A percentile compares a stretch with the other conserved stretches of the same genome.
Evolutionary conservation across 1,140 invertebrate genomes (phyloP).

Genomic region (Drosophila trapezifrons): DNA sequence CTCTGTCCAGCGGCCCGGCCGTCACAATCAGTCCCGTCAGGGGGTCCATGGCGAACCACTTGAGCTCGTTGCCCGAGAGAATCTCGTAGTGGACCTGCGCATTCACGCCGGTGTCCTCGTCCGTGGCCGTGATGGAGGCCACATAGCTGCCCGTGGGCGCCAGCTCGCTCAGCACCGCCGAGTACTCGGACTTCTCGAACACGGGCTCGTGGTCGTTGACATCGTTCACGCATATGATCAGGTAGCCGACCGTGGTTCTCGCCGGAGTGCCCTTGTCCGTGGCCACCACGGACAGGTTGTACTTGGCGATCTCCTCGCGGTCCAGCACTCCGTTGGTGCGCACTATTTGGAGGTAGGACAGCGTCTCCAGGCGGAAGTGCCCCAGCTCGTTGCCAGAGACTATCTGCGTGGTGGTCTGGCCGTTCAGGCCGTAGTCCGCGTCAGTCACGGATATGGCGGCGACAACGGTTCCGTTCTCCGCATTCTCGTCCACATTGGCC

Average conservation of each 20-base stretch:
- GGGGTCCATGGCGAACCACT: constrained; percentile 94
- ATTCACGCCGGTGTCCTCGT: constrained; percentile 95
- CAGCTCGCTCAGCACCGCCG: constrained; percentile 93
- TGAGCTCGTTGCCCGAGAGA: constrained; percentile 92
- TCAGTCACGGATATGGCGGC: constrained; percentile 97
- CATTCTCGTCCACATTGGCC: constrained; percentile 97
- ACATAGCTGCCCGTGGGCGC: constrained; percentile 94
- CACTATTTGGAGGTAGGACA: constrained; percentile 93
- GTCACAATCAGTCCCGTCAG: constrained; percentile 94
- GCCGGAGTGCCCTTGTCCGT: constrained; percentile 94
- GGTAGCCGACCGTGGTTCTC: constrained; percentile 92
- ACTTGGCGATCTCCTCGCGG: constrained; percentile 95
- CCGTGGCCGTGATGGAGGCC: constrained; percentile 93
- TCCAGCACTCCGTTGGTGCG: constrained; percentile 96
- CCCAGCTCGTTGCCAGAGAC: constrained; percentile 94
- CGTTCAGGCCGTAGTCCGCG: constrained; percentile 94
- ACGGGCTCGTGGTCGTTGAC: constrained; percentile 97
- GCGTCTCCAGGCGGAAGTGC: constrained; percentile 95
- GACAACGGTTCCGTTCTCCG: constrained; percentile 93
- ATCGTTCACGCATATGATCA: constrained; percentile 97
- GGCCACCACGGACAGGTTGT: constrained; percentile 96
- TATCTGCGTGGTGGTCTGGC: constrained; percentile 93
- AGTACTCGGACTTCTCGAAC: constrained; percentile 96
- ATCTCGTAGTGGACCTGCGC: constrained; percentile 95
- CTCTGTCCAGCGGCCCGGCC: constrained; percentile 91